Base-by-base conservation (phyloP, 2,797 vertebrate genomes). In the Poecilia gillii region DNA sequence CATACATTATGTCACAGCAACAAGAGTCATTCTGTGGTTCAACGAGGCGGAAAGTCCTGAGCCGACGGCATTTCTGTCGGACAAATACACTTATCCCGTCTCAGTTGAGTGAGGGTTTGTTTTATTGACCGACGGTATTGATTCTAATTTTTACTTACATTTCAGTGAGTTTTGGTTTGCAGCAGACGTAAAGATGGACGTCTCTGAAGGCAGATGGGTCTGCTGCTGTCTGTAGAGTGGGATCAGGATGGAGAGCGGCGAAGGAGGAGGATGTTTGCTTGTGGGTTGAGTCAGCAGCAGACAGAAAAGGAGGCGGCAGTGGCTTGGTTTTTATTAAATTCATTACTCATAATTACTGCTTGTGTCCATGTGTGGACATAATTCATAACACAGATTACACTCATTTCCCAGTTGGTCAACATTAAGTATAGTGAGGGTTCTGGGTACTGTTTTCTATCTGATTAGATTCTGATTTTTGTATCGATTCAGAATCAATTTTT, bases 191-290 rank as follows among this genome's bases (percentile, higher is more conserved):
- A 3, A 39, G 79, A 36, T 73, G 45, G n/a, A 43, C 49, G 9
- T 74, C 33, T 68, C 51, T 49, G 53, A 75, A 59, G 79, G 82
- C 62, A 28, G 45, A 74, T 9, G 47, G 13, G 13, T 45, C 46
- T 39, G 43, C 23, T 11, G 33, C 33, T 39, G 68, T 49, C 41
- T 28, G 41, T 1, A 11, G 13, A 66, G 18, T 31, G 6, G n/a
- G 79, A 86, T 85, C 81, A 85, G 88, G 82, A 89, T 87, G 85
- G 82, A 73, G 33, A 70, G 81, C 36, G 9, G 79, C 53, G 78
- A 2, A 70, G 59, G 73, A 72, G 55, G 75, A 91, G 87, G 90
- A 90, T 83, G 85, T 90, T 83, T 92, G 78, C 80, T 82, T 8
- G 66, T 28, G 28, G 79, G 59, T 85, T 86, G 85, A 90, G 75